These are phyloP conservation scores for Tupaia tana DNA, from an alignment of 2,113 vertebrate species.

Conservation along the genomic window DNA sequence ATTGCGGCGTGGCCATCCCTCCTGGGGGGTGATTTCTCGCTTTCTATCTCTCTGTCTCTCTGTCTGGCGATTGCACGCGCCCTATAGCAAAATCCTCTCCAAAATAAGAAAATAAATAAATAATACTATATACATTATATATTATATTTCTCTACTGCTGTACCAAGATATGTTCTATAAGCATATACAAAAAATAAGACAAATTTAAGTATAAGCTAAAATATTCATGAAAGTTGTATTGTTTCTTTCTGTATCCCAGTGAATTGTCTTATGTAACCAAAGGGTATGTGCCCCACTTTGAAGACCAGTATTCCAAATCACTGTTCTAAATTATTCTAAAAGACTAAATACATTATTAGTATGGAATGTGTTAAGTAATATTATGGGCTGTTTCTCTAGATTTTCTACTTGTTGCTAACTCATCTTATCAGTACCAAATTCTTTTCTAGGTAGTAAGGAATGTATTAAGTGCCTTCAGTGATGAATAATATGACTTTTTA, in stretches of 20 bases:
- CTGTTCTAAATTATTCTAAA: conserved; percentile 46
- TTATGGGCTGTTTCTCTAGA: neutral
- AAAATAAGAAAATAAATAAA: too few species aligned
- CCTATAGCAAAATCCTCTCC: too few species aligned
- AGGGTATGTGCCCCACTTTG: neutral
- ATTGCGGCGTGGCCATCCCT: too few species aligned
- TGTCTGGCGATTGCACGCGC: too few species aligned
- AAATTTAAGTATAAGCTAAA: conserved; percentile 19
- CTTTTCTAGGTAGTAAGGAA: neutral
- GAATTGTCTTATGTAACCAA: neutral
- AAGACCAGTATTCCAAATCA: conserved; percentile 7
- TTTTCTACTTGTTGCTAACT: conserved; percentile 20
- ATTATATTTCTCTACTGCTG: neutral
- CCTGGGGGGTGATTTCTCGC: too few species aligned
- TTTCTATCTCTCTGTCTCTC: too few species aligned
- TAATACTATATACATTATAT: neutral
- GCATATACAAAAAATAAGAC: conserved; percentile 42
- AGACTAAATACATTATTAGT: neutral
- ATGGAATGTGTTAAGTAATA: neutral
- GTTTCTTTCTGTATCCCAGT: neutral
- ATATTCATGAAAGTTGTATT: conserved; percentile 10
- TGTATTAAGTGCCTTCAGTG: neutral
- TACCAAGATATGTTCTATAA: conserved; percentile 4
- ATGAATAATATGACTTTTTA: neutral
- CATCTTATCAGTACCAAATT: conserved; percentile 9